Conservation (phyloP, 2,113 vertebrate genomes). For the Chloroceryle aenea region DNA sequence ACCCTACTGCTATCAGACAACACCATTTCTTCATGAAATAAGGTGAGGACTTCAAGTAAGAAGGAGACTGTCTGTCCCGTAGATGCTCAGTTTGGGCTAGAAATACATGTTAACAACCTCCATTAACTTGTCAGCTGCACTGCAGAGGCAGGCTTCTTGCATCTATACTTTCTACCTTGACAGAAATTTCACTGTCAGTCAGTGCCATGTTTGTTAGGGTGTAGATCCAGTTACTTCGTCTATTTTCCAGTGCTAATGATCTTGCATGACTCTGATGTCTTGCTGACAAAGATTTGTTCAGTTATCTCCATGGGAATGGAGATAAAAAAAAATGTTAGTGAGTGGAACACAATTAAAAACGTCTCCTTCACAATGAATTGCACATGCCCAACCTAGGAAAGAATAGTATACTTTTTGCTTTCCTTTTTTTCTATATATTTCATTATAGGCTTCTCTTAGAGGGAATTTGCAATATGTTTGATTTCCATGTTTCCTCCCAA, state of each 20-base stretch:
- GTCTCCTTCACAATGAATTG: background rate
- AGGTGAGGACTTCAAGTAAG: background rate
- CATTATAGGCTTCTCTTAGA: rapidly evolving
- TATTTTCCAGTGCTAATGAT: background rate
- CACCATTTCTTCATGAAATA: background rate
- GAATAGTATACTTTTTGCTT: rapidly evolving
- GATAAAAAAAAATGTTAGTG: background rate
- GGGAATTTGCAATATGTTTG: background rate
- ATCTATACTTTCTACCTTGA: background rate
- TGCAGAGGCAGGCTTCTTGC: background rate
- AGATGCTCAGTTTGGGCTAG: background rate
- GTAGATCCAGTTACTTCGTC: background rate
- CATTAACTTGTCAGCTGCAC: background rate
- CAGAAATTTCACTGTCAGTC: background rate
- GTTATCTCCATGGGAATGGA: background rate
- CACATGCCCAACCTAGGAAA: background rate
- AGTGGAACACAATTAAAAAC: background rate
- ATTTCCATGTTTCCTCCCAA: background rate
- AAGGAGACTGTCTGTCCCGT: background rate
- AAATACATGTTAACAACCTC: background rate
- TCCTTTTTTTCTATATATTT: rapidly evolving
- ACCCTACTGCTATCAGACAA: background rate
- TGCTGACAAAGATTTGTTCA: background rate
- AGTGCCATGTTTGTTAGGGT: background rate
- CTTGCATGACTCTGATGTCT: background rate